Evolutionary conservation across 2,113 vertebrate genomes (phyloP).

Genomic region (Tylochromis polylepis): DNA sequence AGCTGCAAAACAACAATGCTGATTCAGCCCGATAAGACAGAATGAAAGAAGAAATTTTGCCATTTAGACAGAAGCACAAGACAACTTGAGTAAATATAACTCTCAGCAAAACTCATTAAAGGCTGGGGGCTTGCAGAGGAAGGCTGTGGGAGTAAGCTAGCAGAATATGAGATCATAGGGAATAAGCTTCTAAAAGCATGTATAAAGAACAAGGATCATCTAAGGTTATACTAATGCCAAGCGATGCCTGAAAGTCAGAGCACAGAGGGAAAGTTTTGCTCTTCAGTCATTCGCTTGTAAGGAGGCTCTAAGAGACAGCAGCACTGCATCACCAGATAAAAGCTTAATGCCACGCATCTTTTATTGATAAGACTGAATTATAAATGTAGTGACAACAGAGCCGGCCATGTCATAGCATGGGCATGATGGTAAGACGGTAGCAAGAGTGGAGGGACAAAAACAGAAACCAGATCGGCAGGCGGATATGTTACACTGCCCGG

Average conservation of each 20-base stretch:
- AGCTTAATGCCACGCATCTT: constrained; percentile 62
- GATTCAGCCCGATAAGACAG: constrained; percentile 40
- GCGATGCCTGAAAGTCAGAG: constrained; percentile 60
- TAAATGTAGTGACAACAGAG: constrained; percentile 60
- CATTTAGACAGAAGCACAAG: constrained; percentile 50
- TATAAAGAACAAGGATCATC: constrained; percentile 47
- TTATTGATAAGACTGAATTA: constrained; percentile 69
- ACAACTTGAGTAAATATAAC: constrained; percentile 58
- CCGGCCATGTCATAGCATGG: constrained; percentile 47
- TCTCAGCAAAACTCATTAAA: constrained; percentile 61
- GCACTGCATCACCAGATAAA: constrained; percentile 58
- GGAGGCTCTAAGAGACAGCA: constrained; percentile 50
- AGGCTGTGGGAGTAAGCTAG: constrained; percentile 15
- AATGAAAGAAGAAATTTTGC: constrained; percentile 37
- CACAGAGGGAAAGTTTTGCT: constrained; percentile 52
- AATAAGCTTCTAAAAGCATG: constrained; percentile 53
- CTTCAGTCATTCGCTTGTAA: constrained; percentile 51
- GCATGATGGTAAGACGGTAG: constrained; percentile 28
- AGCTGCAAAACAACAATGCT: constrained; percentile 38
- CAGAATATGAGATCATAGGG: constrained; percentile 59
- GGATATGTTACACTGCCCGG: constrained; percentile 21
- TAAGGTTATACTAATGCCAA: constrained; percentile 56
- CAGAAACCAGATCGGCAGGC: constrained; percentile 9
- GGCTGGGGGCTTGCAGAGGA: constrained; percentile 10
- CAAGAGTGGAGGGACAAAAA: constrained; percentile 14